phyloP scores from a whole-genome alignment of 2,113 vertebrate species.

The Lontra canadensis region DNA sequence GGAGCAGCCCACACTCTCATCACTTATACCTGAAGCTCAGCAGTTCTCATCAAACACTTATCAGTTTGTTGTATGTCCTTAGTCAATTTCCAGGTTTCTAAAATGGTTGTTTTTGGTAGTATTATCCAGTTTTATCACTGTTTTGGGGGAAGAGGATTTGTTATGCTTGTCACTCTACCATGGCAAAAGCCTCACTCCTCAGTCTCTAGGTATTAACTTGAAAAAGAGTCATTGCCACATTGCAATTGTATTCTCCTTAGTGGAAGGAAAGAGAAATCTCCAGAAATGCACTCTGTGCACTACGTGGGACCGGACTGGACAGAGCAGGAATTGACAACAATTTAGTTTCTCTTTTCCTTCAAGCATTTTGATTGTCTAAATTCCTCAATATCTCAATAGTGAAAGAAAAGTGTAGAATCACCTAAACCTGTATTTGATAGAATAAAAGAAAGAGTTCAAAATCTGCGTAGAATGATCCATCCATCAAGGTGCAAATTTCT shows the following conservation, averaged over 20 bases:
- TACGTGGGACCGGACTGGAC: too few relatives aligned
- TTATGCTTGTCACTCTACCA: background rate
- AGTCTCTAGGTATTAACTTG: background rate
- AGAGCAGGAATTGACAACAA: background rate
- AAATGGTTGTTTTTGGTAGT: background rate
- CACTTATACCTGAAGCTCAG: background rate
- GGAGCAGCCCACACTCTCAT: background rate
- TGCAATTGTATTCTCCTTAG: background rate
- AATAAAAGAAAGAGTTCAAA: constrained; percentile 62
- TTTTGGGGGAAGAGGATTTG: background rate
- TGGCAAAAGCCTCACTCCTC: background rate
- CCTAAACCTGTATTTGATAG: constrained; percentile 19
- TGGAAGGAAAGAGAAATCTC: background rate
- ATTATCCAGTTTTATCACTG: background rate
- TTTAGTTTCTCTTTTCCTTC: background rate
- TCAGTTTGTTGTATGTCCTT: background rate
- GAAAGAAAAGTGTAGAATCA: background rate
- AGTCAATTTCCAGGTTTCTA: background rate
- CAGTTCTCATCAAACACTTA: background rate
- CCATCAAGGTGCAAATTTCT: constrained; percentile 60
- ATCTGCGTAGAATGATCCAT: constrained; percentile 59
- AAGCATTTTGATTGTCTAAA: background rate
- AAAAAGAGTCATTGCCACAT: background rate
- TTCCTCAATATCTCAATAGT: background rate
- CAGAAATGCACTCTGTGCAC: background rate